A percentile compares a stretch with the other conserved stretches of the same genome.
Evolutionary conservation across 2,113 vertebrate species (phyloP).

Genomic region (Oryctolagus cuniculus): DNA sequence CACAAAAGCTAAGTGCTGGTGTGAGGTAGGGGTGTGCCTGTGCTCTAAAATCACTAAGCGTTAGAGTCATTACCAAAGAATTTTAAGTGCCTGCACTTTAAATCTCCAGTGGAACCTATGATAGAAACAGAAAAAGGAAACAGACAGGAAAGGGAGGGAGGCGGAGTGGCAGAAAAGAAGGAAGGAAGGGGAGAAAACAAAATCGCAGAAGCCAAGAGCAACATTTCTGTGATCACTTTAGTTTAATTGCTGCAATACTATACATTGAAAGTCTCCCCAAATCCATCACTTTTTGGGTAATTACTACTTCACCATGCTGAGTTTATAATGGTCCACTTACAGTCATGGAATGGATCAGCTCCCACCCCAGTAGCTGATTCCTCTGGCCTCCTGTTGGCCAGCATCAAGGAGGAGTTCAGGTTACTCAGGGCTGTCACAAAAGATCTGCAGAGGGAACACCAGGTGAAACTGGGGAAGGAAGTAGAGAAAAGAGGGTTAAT

Average conservation of each 20-base stretch:
- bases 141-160: accelerated
- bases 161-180: not conserved
- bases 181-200: not conserved
- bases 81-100: not conserved
- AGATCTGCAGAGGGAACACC: not conserved
- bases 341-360: conserved; percentile 73
- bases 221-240: conserved; percentile 71
- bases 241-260: conserved; percentile 41
- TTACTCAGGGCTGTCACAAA: not conserved
- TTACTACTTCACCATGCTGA: conserved; percentile 83
- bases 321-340: conserved; percentile 81
- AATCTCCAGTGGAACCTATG: not conserved
- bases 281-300: conserved; percentile 85
- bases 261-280: conserved; percentile 71
- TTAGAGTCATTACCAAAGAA: not conserved
- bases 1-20: not conserved
- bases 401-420: not conserved
- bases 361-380: not conserved
- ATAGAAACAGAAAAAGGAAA: not conserved
- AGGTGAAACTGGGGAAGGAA: not conserved
- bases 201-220: not conserved
- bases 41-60: not conserved
- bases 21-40: not conserved
- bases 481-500: not conserved
- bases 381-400: not conserved